Conservation (phyloP, 2,797 vertebrate genomes). For the Adrianichthys oophorus region DNA sequence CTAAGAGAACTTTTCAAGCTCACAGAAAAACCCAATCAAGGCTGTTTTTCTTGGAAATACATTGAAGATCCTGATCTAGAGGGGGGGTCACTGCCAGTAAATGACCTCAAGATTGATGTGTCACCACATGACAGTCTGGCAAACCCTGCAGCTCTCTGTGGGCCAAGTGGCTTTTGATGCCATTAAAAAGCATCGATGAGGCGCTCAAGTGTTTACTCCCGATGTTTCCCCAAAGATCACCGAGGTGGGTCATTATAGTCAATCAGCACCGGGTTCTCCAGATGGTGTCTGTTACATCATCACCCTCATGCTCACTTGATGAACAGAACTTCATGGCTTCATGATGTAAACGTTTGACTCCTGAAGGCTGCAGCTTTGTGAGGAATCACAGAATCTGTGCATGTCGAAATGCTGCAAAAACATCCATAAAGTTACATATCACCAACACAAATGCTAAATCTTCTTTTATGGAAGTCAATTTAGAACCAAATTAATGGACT, state of each 20-base stretch:
- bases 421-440: too few species aligned
- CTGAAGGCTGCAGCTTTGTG: too few species aligned
- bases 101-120: constrained; percentile 1
- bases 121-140: constrained; percentile 1
- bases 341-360: not conserved
- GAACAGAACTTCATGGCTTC: not conserved
- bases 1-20: too few species aligned
- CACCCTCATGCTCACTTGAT: constrained; percentile 6
- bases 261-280: constrained; percentile 22
- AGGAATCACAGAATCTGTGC: too few species aligned
- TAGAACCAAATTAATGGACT: too few species aligned
- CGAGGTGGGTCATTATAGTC: constrained; percentile 17
- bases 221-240: constrained; percentile 19
- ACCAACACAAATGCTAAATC: too few species aligned
- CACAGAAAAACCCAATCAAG: not conserved
- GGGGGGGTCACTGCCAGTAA: too few species aligned
- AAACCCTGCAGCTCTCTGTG: constrained; percentile 8
- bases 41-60: not conserved
- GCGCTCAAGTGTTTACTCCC: constrained; percentile 32
- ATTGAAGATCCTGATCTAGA: not conserved
- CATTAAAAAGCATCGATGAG: constrained; percentile 34
- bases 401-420: too few species aligned
- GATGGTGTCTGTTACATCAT: constrained; percentile 22
- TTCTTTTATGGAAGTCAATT: too few species aligned
- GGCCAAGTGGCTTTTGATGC: constrained; percentile 42